phyloP scores from a whole-genome alignment of 2,113 vertebrate genomes.

The Platichthys flesus region DNA sequence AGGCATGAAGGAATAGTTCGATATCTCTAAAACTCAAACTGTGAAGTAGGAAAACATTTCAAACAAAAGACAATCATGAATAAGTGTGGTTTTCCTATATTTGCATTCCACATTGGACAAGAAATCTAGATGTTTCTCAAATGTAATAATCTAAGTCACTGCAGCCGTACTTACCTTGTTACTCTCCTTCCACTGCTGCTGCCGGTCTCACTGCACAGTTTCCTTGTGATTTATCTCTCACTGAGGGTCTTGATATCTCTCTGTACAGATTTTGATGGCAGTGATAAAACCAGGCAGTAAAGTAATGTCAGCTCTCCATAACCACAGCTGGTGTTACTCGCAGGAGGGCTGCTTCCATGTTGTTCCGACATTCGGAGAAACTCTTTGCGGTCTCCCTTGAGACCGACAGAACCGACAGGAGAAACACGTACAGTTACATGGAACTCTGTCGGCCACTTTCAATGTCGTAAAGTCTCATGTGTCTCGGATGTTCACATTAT shows the following conservation, averaged over 20 bases:
- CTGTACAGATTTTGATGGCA: constrained; percentile 69
- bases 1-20: not conserved
- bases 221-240: constrained; percentile 65
- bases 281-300: constrained; percentile 74
- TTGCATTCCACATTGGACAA: too few species aligned
- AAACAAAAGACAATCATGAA: too few species aligned
- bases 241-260: constrained; percentile 61
- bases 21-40: not conserved
- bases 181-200: not conserved
- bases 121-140: too few species aligned
- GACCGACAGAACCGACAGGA: constrained; percentile 41
- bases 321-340: constrained; percentile 68
- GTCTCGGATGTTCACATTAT: constrained; percentile 34
- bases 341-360: constrained; percentile 64
- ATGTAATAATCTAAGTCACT: not conserved
- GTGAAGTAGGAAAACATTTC: too few species aligned
- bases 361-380: constrained; percentile 43
- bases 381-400: constrained; percentile 30
- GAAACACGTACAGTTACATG: constrained; percentile 55
- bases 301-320: constrained; percentile 70
- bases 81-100: too few species aligned
- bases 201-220: constrained; percentile 18
- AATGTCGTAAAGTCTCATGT: constrained; percentile 15
- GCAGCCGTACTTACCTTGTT: not conserved
- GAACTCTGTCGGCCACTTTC: constrained; percentile 22